These are phyloP conservation scores for Gambusia yucatana DNA, from an alignment of 2,797 vertebrate genomes.

Conservation along the genomic window DNA sequence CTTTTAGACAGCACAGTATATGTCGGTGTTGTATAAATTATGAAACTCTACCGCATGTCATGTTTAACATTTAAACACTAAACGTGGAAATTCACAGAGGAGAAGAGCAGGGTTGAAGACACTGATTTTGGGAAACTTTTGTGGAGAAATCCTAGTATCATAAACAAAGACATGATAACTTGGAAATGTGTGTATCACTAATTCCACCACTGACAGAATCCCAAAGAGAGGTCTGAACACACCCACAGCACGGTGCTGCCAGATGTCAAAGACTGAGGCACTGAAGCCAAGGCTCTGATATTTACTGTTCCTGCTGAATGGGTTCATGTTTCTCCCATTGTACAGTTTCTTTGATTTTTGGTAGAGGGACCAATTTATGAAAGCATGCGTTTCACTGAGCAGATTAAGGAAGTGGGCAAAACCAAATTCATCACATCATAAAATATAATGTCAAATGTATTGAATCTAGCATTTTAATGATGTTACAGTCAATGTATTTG, in stretches of 20 bases:
- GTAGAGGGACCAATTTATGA: neutral
- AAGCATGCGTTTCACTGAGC: neutral
- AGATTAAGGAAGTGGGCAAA: neutral
- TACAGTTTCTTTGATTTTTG: neutral
- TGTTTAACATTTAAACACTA: neutral
- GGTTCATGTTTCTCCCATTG: neutral
- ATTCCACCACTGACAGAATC: neutral
- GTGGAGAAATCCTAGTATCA: neutral
- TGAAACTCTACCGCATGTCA: neutral
- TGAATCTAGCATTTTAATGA: neutral
- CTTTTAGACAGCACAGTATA: neutral
- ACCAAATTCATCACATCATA: slow-evolving; percentile 6
- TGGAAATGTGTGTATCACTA: neutral
- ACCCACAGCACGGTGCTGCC: neutral
- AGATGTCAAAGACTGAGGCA: neutral
- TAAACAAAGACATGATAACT: neutral
- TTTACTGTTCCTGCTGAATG: neutral
- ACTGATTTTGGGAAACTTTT: neutral
- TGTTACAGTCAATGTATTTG: neutral
- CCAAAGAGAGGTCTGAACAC: neutral
- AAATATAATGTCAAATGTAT: neutral
- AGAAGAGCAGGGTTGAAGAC: neutral
- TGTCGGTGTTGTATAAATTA: neutral
- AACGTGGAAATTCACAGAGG: neutral
- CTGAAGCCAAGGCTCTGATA: neutral